Evolutionary conservation across 2,797 vertebrate species (phyloP).

Genomic region (Sebastes nivosus): DNA sequence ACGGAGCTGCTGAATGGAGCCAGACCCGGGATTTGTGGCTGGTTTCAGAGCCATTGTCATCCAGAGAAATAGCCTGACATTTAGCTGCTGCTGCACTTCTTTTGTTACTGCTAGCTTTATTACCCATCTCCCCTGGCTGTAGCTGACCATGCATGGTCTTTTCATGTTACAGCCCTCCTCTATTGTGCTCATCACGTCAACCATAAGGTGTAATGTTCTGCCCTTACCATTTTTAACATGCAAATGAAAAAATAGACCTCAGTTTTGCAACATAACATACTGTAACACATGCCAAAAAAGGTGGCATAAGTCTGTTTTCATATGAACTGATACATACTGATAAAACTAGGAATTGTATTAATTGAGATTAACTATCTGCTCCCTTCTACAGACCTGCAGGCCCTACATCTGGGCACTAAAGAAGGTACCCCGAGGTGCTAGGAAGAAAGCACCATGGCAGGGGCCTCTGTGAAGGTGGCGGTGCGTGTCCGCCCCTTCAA

Average conservation of each 20-base stretch:
- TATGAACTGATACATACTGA: neutral
- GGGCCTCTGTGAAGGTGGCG: constrained; percentile 97
- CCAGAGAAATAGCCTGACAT: constrained; percentile 72
- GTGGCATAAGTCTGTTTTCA: neutral
- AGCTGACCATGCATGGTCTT: constrained; percentile 76
- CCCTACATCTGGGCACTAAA: constrained; percentile 31
- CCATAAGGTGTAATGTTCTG: constrained; percentile 27
- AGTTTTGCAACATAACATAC: neutral
- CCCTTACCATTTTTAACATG: neutral
- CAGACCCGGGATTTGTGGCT: constrained; percentile 51
- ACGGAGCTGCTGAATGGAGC: constrained; percentile 39
- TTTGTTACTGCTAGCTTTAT: constrained; percentile 76
- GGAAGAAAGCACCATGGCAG: constrained; percentile 88
- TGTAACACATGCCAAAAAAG: neutral
- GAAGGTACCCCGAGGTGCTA: constrained; percentile 58
- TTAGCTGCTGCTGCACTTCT: constrained; percentile 81
- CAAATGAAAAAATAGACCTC: neutral
- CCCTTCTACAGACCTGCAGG: constrained; percentile 40
- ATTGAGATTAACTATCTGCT: constrained; percentile 26
- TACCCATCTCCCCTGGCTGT: constrained; percentile 53
- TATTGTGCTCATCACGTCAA: constrained; percentile 29
- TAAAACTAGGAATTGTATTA: neutral
- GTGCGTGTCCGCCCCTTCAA: constrained; percentile 99
- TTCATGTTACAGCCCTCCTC: constrained; percentile 54
- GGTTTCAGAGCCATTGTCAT: constrained; percentile 71